Evolutionary conservation across 2,888 invertebrate species (phyloP), one percentile per base, ranked within the genome.

Genomic region (Leucozona laternaria): DNA sequence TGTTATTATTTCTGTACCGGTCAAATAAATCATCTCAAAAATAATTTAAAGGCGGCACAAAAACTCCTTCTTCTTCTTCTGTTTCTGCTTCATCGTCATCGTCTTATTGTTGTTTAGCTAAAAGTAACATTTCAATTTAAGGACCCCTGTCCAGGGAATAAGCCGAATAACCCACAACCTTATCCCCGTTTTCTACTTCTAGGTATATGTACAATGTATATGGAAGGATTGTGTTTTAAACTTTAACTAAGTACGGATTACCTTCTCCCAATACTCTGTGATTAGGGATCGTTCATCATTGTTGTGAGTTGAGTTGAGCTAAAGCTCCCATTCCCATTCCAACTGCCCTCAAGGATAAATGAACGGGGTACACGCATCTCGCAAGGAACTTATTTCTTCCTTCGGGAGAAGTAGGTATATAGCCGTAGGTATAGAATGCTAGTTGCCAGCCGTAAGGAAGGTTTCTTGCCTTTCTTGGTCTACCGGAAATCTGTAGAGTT

Each of bases 261-360:
- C 86, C 78, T 79, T 78, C 86, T 86, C 82, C 78, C 86, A 86
- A 79, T 86, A 78, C 82, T 79, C 86, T 86, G 75, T 86, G 86
- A 86, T 86, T 86, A 86, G 73, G 78, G 82, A 78, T 82, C 86
- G 82, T 86, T 86, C 86, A 86, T 86, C 86, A 86, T 86, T 86
- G 86, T 82, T 82, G 81, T 75, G 64, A 71, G 82, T 73, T 73
- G 70, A 71, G 82, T 62, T 62, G 70, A 66, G 48, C 25, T 11
- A 11, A 37, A n/a, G 40, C n/a, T 25, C 70, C 25, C 71, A 55
- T 57, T 34, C 73, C 25, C 70, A 53, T 57, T 57, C 79, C 75
- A 15, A 60, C 28, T 28, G 43, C 31, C 77, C 73, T 34, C n/a
- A 20, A 82, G 82, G 62, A 82, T 81, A 73, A 73, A 75, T 76